Conservation (phyloP, 1,140 invertebrate genomes). For the Camponotus vicinus region DNA sequence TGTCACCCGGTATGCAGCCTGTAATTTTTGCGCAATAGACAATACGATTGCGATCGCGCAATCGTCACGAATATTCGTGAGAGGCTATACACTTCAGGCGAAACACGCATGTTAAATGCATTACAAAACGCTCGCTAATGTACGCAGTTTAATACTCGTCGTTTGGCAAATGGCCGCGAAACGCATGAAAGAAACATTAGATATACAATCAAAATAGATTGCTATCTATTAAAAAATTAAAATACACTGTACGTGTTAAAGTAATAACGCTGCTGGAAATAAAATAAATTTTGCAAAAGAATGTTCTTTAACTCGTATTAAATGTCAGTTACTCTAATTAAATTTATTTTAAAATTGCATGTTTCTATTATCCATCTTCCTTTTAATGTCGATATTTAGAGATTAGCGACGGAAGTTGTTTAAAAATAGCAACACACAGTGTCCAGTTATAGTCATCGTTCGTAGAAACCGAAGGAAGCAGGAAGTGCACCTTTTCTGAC, state of each 20-base stretch:
- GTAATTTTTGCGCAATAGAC: constrained; percentile 44
- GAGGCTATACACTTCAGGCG: background rate
- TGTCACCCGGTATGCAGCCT: constrained; percentile 22
- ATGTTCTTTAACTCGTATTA: background rate
- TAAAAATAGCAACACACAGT: background rate
- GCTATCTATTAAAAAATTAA: background rate
- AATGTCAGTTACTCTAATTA: background rate
- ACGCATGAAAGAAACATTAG: background rate
- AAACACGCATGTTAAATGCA: constrained; percentile 18
- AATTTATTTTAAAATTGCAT: background rate
- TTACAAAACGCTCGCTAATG: constrained; percentile 7
- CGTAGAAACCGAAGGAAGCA: constrained; percentile 19
- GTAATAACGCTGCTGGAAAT: background rate
- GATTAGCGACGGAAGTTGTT: background rate
- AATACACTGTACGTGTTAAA: background rate
- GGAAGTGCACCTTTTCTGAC: constrained; percentile 15
- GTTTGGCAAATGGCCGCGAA: background rate
- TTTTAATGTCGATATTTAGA: background rate
- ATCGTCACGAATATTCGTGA: background rate
- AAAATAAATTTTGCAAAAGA: background rate
- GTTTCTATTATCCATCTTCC: background rate
- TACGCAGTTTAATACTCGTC: background rate
- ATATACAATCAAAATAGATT: background rate
- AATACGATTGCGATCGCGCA: constrained; percentile 2
- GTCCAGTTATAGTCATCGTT: background rate